phyloP scores from a whole-genome alignment of 1,140 invertebrate genomes.

The Drosophila arizonae region DNA sequence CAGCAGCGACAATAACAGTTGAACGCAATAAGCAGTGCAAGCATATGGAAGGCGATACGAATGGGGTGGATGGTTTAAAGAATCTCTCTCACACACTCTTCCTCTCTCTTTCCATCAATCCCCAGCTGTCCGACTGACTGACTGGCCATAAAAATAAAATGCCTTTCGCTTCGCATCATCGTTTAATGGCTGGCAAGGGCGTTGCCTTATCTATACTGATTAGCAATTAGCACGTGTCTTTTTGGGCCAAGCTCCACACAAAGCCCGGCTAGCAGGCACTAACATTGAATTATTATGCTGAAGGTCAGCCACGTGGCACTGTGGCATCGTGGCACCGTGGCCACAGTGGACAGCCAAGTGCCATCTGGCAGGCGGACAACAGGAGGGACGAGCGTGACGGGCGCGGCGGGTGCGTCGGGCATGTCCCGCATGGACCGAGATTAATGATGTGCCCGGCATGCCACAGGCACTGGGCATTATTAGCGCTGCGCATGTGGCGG shows the following conservation, averaged over 20 bases:
- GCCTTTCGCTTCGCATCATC: conserved; percentile 59
- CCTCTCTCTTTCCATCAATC: not conserved
- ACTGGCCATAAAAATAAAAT: conserved; percentile 62
- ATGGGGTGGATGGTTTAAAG: conserved; percentile 32
- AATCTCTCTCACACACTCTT: not conserved
- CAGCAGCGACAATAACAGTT: conserved; percentile 6
- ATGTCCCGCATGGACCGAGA: conserved; percentile 67
- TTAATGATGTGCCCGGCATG: conserved; percentile 64
- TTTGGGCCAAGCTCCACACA: conserved; percentile 5
- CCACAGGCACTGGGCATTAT: conserved; percentile 50
- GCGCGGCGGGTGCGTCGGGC: conserved; percentile 10
- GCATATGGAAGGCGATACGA: not conserved
- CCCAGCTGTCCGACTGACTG: not conserved
- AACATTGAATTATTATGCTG: conserved; percentile 71
- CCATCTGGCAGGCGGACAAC: conserved; percentile 14
- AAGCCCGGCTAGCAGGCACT: conserved; percentile 18
- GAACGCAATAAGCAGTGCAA: not conserved
- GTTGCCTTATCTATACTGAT: conserved; percentile 64
- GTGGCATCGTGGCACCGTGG: not conserved
- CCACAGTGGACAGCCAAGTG: conserved; percentile 21
- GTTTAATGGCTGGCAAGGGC: conserved; percentile 43
- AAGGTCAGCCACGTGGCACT: conserved; percentile 59
- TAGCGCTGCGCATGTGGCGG: conserved; percentile 49
- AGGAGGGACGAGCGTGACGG: not conserved
- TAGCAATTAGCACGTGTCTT: conserved; percentile 76